Evolutionary conservation across 1,140 invertebrate genomes (phyloP), one percentile per base, ranked within the genome.

Genomic region (Bathynomus jamesi): DNA sequence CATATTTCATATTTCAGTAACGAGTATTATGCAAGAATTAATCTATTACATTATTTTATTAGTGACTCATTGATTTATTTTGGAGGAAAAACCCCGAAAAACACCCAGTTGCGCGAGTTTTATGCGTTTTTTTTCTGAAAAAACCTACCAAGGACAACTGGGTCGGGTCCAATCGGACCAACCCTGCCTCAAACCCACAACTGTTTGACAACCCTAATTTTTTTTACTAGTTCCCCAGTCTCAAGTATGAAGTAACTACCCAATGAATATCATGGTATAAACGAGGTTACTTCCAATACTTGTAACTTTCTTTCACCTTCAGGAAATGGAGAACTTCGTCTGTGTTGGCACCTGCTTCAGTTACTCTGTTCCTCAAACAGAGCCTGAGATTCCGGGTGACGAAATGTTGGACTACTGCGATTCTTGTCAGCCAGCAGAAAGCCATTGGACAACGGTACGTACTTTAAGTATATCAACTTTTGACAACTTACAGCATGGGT

Each of bases 281-380:
- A 64, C 24, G 11, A n/a, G n/a, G n/a, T n/a, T n/a, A n/a, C n/a
- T n/a, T n/a, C n/a, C n/a, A n/a, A 40, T 8, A 17, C 32, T 8
- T 66, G n/a, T 5, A 28, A n/a, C 21, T 5, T 63, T 63, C 7
- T 63, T 63, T 28, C 21, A 8, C 7, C 11, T 63, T 0, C 82
- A 86, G 74, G 87, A 87, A 77, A 84, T 89, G 70, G 86, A 88
- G 74, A 89, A 89, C 80, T 87, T 87, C 75, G 87, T 89, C 3
- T 89, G 88, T 76, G 87, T 89, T 11, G 88, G 88, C 4, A 86
- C 87, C 5, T 89, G 88, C 79, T 89, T 88, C 80, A 88, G 87
- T 61, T 89, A 89, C 78, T 87, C 86, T 79, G 87, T 89, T 32
- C 88, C 88, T 1, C 85, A 85, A 73, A 89, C 87, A 29, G 83